Evolutionary conservation across 2,113 vertebrate species (phyloP).

Genomic region (Harpagus bidentatus): DNA sequence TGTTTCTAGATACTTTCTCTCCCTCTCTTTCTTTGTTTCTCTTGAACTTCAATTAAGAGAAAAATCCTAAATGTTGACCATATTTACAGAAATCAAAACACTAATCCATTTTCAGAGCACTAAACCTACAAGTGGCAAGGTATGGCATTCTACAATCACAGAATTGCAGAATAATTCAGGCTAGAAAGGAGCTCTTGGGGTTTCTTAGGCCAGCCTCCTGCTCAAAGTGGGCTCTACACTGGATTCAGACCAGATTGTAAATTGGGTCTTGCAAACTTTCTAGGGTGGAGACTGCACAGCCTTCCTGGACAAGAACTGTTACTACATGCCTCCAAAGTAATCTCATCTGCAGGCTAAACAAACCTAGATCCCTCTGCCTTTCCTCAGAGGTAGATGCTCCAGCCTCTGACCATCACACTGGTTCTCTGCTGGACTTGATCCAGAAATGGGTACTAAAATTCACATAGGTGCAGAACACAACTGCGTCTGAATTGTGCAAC

Average conservation of each 20-base stretch:
- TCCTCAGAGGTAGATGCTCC: not conserved
- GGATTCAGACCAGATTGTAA: not conserved
- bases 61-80: not conserved
- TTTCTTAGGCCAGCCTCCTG: not conserved
- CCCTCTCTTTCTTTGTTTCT: not conserved
- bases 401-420: not conserved
- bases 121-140: not conserved
- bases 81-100: not conserved
- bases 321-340: not conserved
- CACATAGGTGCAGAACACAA: fast-evolving
- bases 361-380: not conserved
- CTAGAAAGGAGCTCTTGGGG: not conserved
- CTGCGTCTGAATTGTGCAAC: not conserved
- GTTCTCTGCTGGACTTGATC: not conserved
- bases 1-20: not conserved
- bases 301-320: not conserved
- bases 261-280: not conserved
- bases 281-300: not conserved
- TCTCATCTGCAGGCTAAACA: not conserved
- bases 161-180: not conserved
- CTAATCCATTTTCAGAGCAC: not conserved
- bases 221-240: not conserved
- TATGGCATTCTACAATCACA: not conserved
- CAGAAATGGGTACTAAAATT: not conserved
- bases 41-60: not conserved